These are phyloP conservation scores for Antechinus flavipes DNA, from an alignment of 2,113 vertebrate species.

Conservation along the genomic window DNA sequence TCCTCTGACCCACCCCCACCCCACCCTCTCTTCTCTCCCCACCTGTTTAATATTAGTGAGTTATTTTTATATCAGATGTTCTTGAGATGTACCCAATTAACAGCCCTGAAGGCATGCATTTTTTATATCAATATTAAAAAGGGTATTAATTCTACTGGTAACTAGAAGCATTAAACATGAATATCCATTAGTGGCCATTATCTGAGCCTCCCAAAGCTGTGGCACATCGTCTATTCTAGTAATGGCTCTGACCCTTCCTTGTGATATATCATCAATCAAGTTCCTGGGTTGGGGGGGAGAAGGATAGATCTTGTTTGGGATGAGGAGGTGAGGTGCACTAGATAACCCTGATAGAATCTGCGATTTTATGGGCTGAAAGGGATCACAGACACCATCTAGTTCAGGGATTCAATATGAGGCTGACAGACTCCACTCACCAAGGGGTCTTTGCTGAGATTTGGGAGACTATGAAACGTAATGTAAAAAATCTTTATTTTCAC, in stretches of 20 bases:
- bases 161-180: conserved; percentile 75
- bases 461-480: not conserved
- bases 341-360: not conserved
- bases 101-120: conserved; percentile 42
- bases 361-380: not conserved
- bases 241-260: conserved; percentile 53
- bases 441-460: not conserved
- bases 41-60: conserved; percentile 69
- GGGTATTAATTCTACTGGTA: conserved; percentile 77
- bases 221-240: conserved; percentile 49
- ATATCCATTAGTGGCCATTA: conserved; percentile 73
- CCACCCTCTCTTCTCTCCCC: conserved; percentile 19
- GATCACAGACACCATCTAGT: not conserved
- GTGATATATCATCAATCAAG: not conserved
- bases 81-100: conserved; percentile 71
- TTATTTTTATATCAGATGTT: conserved; percentile 71
- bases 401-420: not conserved
- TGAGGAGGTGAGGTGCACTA: not conserved
- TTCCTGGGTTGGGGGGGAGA: no score
- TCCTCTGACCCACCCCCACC: no score
- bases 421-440: not conserved
- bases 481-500: not conserved
- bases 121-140: conserved; percentile 78
- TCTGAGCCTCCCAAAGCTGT: conserved; percentile 68
- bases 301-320: not conserved